Percentiles rank a stretch among this genome's conserved stretches.
These are phyloP conservation scores for Drosophila longiperda DNA, from an alignment of 2,888 invertebrate genomes.

Conservation along the genomic window DNA sequence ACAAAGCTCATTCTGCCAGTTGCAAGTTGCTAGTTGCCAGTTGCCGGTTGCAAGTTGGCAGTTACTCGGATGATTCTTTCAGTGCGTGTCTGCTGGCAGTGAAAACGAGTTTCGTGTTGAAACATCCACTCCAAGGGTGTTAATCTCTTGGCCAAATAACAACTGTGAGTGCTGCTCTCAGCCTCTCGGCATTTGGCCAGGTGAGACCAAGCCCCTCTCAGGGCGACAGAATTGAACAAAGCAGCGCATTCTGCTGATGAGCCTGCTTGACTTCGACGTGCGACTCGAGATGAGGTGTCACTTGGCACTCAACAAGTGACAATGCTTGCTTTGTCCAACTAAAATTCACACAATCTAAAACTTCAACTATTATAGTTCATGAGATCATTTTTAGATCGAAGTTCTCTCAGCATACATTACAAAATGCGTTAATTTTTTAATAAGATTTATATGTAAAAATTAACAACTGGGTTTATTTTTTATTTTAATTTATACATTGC, in stretches of 20 bases:
- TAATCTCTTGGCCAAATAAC: constrained; percentile 70
- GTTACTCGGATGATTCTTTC: not conserved
- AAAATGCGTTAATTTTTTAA: not conserved
- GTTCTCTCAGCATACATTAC: not conserved
- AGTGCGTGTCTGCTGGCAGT: constrained; percentile 11
- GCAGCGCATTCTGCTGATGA: constrained; percentile 26
- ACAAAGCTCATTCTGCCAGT: constrained; percentile 22
- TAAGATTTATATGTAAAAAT: not conserved
- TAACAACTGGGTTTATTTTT: not conserved
- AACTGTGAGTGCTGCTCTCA: constrained; percentile 11
- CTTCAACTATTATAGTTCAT: constrained; percentile 9
- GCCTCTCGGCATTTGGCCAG: constrained; percentile 15
- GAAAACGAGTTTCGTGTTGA: constrained; percentile 55
- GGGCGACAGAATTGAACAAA: constrained; percentile 46
- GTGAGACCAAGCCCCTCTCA: constrained; percentile 15
- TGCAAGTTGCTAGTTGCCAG: not conserved
- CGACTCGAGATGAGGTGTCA: constrained; percentile 47
- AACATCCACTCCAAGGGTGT: constrained; percentile 60
- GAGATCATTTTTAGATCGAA: not conserved
- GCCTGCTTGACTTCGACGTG: constrained; percentile 27
- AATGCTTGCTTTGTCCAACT: constrained; percentile 29
- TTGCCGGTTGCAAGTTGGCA: not conserved
- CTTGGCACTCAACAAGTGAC: constrained; percentile 29
- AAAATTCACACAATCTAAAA: constrained; percentile 24
- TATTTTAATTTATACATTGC: not conserved